A percentile compares a stretch with the other conserved stretches of the same genome.
Evolutionary conservation across 2,797 vertebrate genomes (phyloP).

Genomic region (Simalia tracyae): DNA sequence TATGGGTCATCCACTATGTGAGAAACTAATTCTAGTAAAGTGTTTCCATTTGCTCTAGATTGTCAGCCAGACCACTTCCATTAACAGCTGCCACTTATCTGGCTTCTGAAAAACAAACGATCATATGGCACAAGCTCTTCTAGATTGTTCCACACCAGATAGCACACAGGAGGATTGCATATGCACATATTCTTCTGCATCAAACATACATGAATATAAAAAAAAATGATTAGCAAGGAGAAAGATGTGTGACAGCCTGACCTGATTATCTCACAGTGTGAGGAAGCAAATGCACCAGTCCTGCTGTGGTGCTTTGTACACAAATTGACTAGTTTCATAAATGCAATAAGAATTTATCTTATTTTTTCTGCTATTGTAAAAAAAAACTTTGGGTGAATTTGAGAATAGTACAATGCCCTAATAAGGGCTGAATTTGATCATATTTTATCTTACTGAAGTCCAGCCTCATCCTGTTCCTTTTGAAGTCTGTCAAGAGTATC

Average conservation of each 20-base stretch:
- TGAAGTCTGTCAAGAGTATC: slow-evolving; percentile 34
- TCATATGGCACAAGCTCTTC: not conserved
- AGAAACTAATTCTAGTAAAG: not conserved
- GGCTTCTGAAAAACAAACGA: not conserved
- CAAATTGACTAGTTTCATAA: not conserved
- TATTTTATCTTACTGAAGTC: slow-evolving; percentile 8
- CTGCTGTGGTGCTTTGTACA: not conserved
- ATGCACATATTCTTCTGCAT: not conserved
- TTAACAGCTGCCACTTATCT: not conserved
- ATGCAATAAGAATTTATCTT: not conserved
- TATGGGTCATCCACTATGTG: not conserved
- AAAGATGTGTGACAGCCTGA: not conserved
- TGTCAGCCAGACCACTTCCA: not conserved
- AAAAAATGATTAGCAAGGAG: not conserved
- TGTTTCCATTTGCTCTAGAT: not conserved
- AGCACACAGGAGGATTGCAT: not conserved
- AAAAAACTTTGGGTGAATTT: not conserved
- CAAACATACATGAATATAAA: not conserved
- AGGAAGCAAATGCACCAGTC: not conserved
- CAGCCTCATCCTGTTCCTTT: not conserved
- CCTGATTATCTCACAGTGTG: not conserved
- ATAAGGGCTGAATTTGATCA: not conserved
- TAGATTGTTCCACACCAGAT: not conserved
- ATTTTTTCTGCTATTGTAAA: not conserved
- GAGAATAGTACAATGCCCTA: not conserved